phyloP scores from a whole-genome alignment of 2,113 vertebrate species.

The Phalacrocorax aristotelis region DNA sequence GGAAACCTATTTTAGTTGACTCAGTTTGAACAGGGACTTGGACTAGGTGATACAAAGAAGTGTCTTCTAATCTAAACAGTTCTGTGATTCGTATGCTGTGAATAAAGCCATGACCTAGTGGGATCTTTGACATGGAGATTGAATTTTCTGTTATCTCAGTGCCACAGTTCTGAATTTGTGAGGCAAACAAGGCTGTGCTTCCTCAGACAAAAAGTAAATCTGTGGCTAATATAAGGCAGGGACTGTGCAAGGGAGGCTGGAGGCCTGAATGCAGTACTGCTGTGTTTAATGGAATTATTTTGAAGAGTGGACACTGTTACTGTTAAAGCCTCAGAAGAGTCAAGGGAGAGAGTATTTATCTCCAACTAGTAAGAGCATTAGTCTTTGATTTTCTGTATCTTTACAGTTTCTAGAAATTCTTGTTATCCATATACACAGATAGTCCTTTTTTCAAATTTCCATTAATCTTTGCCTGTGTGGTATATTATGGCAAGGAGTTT shows the following conservation, averaged over 20 bases:
- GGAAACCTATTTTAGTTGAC: background rate
- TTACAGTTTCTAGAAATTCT: background rate
- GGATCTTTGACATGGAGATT: background rate
- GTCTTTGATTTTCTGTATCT: background rate
- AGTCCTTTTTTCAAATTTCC: background rate
- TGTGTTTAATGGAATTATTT: background rate
- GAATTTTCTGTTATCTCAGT: background rate
- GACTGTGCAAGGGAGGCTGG: background rate
- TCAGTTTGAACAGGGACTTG: background rate
- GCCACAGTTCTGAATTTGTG: background rate
- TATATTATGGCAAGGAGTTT: background rate
- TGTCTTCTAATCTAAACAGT: background rate
- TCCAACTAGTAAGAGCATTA: background rate
- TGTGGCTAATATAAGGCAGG: background rate
- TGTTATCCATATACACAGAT: background rate
- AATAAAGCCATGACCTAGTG: background rate
- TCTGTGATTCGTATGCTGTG: background rate
- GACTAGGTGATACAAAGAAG: background rate
- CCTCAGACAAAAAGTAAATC: background rate
- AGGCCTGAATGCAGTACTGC: background rate
- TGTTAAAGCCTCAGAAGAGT: background rate
- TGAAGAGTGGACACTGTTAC: background rate
- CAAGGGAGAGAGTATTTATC: background rate
- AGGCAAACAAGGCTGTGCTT: background rate
- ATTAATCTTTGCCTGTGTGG: background rate